Percentiles rank a stretch among this genome's conserved stretches.
These are phyloP conservation scores for Drosophila subquinaria DNA, from an alignment of 2,888 invertebrate species.

Conservation along the genomic window DNA sequence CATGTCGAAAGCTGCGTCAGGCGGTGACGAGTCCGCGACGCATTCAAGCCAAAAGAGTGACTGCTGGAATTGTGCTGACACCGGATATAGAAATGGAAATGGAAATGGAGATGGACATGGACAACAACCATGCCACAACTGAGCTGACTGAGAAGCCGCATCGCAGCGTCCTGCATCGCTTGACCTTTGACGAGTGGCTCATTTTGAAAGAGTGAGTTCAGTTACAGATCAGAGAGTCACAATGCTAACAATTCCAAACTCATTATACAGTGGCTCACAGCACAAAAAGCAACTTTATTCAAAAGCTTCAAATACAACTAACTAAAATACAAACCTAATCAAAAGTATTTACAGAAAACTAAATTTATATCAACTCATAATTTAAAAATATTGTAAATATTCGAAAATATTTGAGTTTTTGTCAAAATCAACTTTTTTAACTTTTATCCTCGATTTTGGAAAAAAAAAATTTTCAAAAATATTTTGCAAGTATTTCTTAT, in stretches of 20 bases:
- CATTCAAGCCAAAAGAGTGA: background rate
- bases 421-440: too few species aligned
- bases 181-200: conserved; percentile 54
- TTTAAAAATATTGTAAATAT: too few species aligned
- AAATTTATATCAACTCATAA: too few species aligned
- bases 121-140: background rate
- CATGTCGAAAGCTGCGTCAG: conserved; percentile 18
- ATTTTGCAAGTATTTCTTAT: too few species aligned
- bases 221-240: background rate
- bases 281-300: too few species aligned
- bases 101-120: background rate
- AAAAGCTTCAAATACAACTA: too few species aligned
- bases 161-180: conserved; percentile 3
- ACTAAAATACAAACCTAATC: too few species aligned
- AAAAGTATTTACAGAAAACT: too few species aligned
- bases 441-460: too few species aligned
- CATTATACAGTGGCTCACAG: too few species aligned
- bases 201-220: conserved; percentile 43
- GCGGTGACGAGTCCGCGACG: conserved; percentile 31
- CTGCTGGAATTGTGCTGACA: background rate
- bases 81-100: background rate
- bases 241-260: background rate
- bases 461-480: too few species aligned
- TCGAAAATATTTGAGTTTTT: too few species aligned
- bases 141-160: background rate